Percentiles rank a stretch among this genome's conserved stretches.
Evolutionary conservation across 2,888 invertebrate species (phyloP).

Genomic region (Melanophora roralis): DNA sequence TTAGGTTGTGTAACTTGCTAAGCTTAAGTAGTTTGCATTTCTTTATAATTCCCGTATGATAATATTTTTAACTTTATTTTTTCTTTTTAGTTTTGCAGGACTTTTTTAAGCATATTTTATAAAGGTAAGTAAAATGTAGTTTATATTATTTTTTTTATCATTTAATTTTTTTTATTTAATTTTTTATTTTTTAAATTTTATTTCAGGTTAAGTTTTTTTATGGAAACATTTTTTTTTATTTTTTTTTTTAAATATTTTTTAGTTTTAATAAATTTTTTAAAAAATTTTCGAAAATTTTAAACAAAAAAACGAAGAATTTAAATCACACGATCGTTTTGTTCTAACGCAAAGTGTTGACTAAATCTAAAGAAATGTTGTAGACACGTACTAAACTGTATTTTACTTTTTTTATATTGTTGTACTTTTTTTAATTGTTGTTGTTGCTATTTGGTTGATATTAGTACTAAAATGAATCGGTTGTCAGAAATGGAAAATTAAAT

Average conservation of each 20-base stretch:
- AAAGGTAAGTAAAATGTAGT: no score
- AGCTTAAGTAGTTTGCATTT: no score
- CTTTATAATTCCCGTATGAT: no score
- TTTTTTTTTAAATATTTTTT: background rate
- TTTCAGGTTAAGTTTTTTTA: no score
- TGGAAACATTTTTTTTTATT: no score
- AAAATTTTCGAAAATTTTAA: background rate
- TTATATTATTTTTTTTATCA: background rate
- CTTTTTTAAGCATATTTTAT: no score
- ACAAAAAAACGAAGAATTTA: background rate
- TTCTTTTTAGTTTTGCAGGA: background rate
- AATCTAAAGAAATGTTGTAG: conserved; percentile 73
- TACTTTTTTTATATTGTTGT: conserved; percentile 47
- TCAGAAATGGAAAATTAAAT: conserved; percentile 40
- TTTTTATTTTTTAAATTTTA: background rate
- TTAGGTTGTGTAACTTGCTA: no score
- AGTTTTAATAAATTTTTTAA: background rate
- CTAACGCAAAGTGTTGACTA: conserved; percentile 73
- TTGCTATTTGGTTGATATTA: conserved; percentile 43
- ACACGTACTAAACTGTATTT: conserved; percentile 72
- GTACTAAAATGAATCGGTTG: conserved; percentile 40
- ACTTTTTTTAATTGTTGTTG: conserved; percentile 26
- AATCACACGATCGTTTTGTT: conserved; percentile 50
- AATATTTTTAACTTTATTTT: background rate
- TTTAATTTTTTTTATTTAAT: background rate